Conservation (phyloP, 1,140 invertebrate genomes). For the Drosophila saltans region DNA sequence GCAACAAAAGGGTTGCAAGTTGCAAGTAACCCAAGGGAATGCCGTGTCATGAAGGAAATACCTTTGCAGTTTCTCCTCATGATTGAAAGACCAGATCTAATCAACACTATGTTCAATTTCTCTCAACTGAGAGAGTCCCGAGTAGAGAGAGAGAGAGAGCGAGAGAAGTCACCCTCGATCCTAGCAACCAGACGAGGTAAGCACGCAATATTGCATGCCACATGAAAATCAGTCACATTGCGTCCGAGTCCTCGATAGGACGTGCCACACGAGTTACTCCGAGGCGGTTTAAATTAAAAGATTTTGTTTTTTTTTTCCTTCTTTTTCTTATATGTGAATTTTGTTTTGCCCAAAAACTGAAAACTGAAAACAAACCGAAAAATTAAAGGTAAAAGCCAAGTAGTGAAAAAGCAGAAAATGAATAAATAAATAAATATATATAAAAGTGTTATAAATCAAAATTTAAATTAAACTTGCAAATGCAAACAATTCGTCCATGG, state of each 20-base stretch:
- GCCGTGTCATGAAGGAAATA: not conserved
- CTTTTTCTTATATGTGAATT: slow-evolving; percentile 17
- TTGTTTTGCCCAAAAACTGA: not conserved
- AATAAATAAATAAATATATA: not conserved
- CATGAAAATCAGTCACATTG: slow-evolving; percentile 61
- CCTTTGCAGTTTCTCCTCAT: not conserved
- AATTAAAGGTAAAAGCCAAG: slow-evolving; percentile 3
- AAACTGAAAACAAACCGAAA: not conserved
- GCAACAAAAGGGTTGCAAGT: not conserved
- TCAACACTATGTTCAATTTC: not conserved
- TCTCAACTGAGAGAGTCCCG: slow-evolving; percentile 16
- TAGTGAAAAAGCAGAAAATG: not conserved
- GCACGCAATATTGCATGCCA: slow-evolving; percentile 57
- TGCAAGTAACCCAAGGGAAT: not conserved
- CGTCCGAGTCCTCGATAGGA: slow-evolving; percentile 51
- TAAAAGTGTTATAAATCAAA: no score
- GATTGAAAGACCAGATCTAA: not conserved
- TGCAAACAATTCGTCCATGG: no score
- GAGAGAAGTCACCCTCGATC: not conserved
- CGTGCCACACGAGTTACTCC: slow-evolving; percentile 29
- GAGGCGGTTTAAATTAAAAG: not conserved
- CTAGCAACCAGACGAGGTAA: slow-evolving; percentile 26
- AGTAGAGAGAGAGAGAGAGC: not conserved
- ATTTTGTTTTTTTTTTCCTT: not conserved
- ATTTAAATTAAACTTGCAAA: no score